phyloP scores from a whole-genome alignment of 92 coral and sea anemone species.

The Anthopleura xanthogrammica region DNA sequence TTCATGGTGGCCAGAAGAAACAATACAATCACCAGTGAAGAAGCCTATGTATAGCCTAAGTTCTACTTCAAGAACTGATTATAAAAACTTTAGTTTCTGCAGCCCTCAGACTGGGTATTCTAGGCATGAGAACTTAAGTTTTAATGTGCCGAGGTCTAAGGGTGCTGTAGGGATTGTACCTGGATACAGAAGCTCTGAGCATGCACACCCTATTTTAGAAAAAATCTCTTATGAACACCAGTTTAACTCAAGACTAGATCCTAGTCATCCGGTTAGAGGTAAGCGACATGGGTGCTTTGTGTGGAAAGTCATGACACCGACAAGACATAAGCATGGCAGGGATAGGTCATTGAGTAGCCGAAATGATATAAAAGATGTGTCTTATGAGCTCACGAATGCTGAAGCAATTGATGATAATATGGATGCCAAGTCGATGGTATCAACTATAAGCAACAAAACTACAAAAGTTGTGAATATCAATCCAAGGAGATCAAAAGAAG shows the following conservation, averaged over 20 bases:
- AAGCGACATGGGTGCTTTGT: conserved; percentile 95
- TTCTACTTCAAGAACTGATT: conserved; percentile 89
- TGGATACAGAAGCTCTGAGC: conserved; percentile 22
- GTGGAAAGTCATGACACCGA: conserved; percentile 55
- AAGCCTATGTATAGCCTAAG: conserved; percentile 70
- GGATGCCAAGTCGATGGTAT: conserved; percentile 21
- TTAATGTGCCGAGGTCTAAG: conserved; percentile 31
- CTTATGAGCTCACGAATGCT: conserved; percentile 16
- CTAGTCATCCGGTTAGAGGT: conserved; percentile 87
- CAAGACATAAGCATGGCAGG: conserved; percentile 10
- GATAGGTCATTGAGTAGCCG: not conserved
- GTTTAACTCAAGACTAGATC: conserved; percentile 88
- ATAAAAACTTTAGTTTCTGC: conserved; percentile 34
- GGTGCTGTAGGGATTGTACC: conserved; percentile 42
- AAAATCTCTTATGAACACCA: conserved; percentile 95
- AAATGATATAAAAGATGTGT: conserved; percentile 5
- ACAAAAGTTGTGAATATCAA: not conserved
- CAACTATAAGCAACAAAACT: conserved; percentile 20
- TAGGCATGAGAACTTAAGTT: conserved; percentile 32
- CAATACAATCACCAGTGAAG: conserved; percentile 54
- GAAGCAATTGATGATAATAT: conserved; percentile 14
- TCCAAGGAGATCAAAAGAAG: not conserved
- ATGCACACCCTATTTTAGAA: conserved; percentile 42
- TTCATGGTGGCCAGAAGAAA: conserved; percentile 93
- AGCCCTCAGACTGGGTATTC: conserved; percentile 28